Base-by-base conservation (phyloP, 2,113 vertebrate genomes). In the Hydropotes inermis region DNA sequence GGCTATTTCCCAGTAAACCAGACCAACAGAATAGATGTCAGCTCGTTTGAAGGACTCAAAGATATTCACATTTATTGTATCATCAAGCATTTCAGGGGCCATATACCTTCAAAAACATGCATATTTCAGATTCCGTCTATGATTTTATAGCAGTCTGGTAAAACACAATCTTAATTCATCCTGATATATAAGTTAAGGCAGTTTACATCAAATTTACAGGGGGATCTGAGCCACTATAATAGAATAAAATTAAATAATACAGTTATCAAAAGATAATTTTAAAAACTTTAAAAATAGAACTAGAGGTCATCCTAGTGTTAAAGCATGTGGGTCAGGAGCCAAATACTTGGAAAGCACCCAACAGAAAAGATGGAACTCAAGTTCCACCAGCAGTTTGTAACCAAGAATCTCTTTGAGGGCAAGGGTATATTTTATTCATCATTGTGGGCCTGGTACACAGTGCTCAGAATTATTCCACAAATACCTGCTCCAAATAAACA, bases 1-100 rank as follows among this genome's bases (percentile, higher is more conserved):
- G 81, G 99, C 99, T 95, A 99, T 98, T 99, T 99, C 99, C 99
- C 99, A 99, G 98, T 99, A 99, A 64, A 99, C 99, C 89, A 99
- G 98, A 89, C 99, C 99, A 50, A 99, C 98, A 3, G 99, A 99
- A 97, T 99, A 99, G 83, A 99, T 99, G 97, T 99, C 99, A 3
- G 99, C 99, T 16, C 99, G 99, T 98, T 99, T 99, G 98, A 99
- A 99, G 91, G 99, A 99, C 98, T 99, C 99, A 7, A 99, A 99
- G 98, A 99, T 99, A 98, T 89, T 99, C 57, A 89, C 98, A 98
- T 99, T 99, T 98, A 99, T 99, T 0, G 98, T 98, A 11, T 99
- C 99, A 23, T 99, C 99, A 95, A 99, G 99, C 97, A 99, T 99
- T 98, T 99, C 99, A 7, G 99, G 99, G 97, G 99, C 99, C 99